Percentiles rank a stretch among this genome's conserved stretches.
Conservation (phyloP, 2,888 invertebrate genomes). For the Melolontha melolontha region DNA sequence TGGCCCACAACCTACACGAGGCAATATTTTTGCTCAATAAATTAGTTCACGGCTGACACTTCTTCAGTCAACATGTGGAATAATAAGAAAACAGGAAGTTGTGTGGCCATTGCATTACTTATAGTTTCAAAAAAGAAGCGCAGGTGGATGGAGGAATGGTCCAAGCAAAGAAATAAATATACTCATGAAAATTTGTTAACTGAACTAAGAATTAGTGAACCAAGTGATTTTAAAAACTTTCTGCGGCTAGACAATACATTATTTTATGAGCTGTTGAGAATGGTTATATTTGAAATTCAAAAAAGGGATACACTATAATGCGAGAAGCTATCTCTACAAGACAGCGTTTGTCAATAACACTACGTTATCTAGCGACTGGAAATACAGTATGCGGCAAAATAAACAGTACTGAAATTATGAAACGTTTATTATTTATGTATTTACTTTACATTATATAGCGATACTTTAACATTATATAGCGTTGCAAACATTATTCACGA, state of each 20-base stretch:
- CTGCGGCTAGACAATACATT: slow-evolving; percentile 38
- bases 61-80: no score
- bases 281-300: slow-evolving; percentile 45
- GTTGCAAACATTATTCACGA: no score
- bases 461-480: no score
- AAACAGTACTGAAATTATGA: no score
- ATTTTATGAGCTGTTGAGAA: slow-evolving; percentile 42
- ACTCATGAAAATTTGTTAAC: slow-evolving; percentile 27
- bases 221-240: slow-evolving; percentile 41
- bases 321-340: slow-evolving; percentile 47
- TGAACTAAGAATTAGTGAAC: slow-evolving; percentile 42
- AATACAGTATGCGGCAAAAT: no score
- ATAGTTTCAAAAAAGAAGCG: background rate
- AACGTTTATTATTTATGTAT: no score
- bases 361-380: slow-evolving; percentile 5
- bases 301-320: slow-evolving; percentile 44
- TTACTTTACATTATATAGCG: no score
- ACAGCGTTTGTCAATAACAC: slow-evolving; percentile 39
- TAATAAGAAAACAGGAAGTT: no score
- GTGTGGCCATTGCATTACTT: no score
- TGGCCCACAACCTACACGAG: no score
- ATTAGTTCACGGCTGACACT: no score
- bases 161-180: slow-evolving; percentile 17
- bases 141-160: slow-evolving; percentile 38
- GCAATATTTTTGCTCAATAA: no score